phyloP scores from a whole-genome alignment of 1,140 invertebrate species.

The Dinoponera quadriceps region DNA sequence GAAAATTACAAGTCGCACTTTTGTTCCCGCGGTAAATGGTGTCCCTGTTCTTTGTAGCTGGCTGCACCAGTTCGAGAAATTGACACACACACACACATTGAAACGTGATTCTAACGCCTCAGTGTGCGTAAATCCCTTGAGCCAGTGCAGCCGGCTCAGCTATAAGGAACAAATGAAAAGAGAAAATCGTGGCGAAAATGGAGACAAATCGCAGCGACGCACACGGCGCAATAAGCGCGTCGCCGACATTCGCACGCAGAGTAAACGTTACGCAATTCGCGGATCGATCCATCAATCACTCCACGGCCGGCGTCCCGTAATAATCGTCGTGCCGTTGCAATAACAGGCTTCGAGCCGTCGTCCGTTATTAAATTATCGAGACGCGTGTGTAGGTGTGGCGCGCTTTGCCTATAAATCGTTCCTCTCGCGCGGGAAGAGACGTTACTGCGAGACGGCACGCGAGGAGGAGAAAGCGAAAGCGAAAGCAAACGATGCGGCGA shows the following conservation, averaged over 20 bases:
- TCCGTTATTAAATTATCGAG: conserved; percentile 58
- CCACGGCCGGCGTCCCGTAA: conserved; percentile 18
- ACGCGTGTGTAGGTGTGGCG: conserved; percentile 15
- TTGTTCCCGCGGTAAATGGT: too few relatives aligned
- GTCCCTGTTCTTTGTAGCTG: too few relatives aligned
- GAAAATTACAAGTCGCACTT: too few relatives aligned
- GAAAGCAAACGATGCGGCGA: conserved; percentile 31
- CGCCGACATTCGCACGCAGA: background rate
- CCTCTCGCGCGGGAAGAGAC: background rate
- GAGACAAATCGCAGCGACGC: too few relatives aligned
- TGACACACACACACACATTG: too few relatives aligned
- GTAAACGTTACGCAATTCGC: background rate
- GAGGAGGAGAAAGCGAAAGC: conserved; percentile 57
- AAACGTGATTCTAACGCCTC: too few relatives aligned
- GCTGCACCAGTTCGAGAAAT: too few relatives aligned
- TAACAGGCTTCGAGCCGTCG: conserved; percentile 16
- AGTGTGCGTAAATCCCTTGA: too few relatives aligned
- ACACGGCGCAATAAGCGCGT: background rate
- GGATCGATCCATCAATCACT: conserved; percentile 21
- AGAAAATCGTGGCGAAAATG: too few relatives aligned
- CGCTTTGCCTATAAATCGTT: conserved; percentile 23
- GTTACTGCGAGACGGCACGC: conserved; percentile 38
- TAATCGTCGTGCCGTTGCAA: conserved; percentile 4
- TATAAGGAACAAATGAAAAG: too few relatives aligned
- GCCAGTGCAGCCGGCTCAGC: too few relatives aligned